These are phyloP conservation scores for Proterorhinus semilunaris DNA, from an alignment of 2,113 vertebrate species.

Conservation along the genomic window DNA sequence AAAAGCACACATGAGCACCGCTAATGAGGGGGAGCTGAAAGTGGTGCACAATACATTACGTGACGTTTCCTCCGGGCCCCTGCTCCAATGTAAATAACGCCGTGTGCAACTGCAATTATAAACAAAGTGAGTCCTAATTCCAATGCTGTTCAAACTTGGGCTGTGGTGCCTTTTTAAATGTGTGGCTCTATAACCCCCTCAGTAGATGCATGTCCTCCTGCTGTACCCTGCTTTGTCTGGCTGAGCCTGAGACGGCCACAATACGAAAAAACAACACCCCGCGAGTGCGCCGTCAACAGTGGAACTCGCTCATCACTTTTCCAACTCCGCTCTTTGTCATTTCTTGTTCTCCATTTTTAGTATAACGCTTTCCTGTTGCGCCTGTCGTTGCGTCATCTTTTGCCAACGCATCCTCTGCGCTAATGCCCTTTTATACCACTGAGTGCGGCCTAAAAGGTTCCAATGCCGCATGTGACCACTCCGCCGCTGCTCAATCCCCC, in stretches of 20 bases:
- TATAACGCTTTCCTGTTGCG: slow-evolving; percentile 15
- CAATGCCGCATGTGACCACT: slow-evolving; percentile 27
- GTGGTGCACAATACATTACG: background rate
- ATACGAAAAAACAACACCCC: background rate
- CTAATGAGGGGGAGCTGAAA: slow-evolving; percentile 2
- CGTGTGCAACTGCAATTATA: slow-evolving; percentile 2
- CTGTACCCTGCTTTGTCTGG: no score
- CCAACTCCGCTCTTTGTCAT: background rate
- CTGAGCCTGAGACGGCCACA: no score
- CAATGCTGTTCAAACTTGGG: background rate
- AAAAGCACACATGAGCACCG: background rate
- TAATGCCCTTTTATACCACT: slow-evolving; percentile 28
- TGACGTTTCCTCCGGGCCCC: background rate
- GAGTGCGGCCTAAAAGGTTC: slow-evolving; percentile 43
- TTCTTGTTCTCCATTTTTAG: slow-evolving; percentile 26
- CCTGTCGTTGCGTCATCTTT: slow-evolving; percentile 26
- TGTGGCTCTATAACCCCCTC: no score
- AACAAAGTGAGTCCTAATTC: background rate
- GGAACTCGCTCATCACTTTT: slow-evolving; percentile 22
- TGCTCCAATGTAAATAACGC: slow-evolving; percentile 10
- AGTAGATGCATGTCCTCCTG: slow-evolving; percentile 1
- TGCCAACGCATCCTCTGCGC: background rate
- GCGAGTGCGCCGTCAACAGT: background rate
- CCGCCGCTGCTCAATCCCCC: slow-evolving; percentile 10
- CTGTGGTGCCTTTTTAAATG: no score